Evolutionary conservation across 2,113 vertebrate genomes (phyloP), one percentile per base, ranked within the genome.

Genomic region (Ibidorhyncha struthersii): DNA sequence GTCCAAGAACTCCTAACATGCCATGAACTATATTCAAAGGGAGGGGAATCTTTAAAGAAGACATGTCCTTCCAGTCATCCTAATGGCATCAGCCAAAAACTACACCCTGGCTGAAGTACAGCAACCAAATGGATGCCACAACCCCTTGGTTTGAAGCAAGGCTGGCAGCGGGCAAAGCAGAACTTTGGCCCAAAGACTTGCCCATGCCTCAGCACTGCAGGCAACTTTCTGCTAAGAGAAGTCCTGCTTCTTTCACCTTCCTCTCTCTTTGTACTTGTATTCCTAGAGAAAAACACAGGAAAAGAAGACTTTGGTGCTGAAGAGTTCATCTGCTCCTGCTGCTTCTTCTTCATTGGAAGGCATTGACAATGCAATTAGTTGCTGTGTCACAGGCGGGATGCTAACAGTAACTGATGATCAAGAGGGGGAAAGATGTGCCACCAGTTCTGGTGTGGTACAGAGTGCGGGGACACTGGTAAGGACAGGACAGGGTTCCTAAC

Each of bases 1-100:
- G 18, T 56, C 58, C 32, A 65, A 41, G 32, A 92, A 45, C 58
- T 77, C 56, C 14, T 49, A 8, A 87, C 71, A 79, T 11, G n/a
- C 55, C 95, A 90, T 49, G n/a, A 91, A 93, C 17, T 95, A 87
- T 86, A 90, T 82, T 95, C 62, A 94, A 62, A 92, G 20, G n/a
- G 50, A 82, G 9, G 6, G 62, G 38, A 77, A 69, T 89, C 88
- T 91, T 93, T 66, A 89, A 96, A 88, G 76, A 77, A 89, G 84
- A 61, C 45, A 55, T 62, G n/a, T 80, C 45, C 59, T 66, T 73
- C 86, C 92, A 94, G 56, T 62, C 58, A 94, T 63, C 74, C 40
- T 49, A 80, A 76, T 76, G 72, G 78, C 21, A n/a, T 41, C 76
- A 90, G 50, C 22, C 80, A 86, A 94, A 96, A 79, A 5, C 26